These are phyloP conservation scores for Radopholus similis DNA, from an alignment of 1,140 invertebrate genomes.

Conservation along the genomic window DNA sequence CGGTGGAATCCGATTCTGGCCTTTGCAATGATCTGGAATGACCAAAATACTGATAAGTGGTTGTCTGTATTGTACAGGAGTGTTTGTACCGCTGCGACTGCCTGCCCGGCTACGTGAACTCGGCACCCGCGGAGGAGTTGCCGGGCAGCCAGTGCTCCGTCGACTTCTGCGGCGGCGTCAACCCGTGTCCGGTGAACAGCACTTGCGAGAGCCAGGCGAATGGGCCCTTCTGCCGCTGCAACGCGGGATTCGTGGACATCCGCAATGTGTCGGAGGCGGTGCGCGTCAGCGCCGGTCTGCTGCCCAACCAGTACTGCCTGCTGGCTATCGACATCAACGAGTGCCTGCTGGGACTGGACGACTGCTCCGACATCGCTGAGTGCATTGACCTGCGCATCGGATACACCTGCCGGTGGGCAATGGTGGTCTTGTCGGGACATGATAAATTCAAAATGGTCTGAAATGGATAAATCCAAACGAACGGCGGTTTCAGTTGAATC, in stretches of 20 bases:
- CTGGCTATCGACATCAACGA: slow-evolving; percentile 47
- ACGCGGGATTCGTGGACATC: slow-evolving; percentile 47
- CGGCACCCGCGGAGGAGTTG: slow-evolving; percentile 43
- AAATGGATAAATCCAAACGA: too few relatives aligned
- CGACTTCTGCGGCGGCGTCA: slow-evolving; percentile 56
- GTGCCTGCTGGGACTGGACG: slow-evolving; percentile 51
- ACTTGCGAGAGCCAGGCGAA: slow-evolving; percentile 49
- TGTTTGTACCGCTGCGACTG: slow-evolving; percentile 58
- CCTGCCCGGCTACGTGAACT: slow-evolving; percentile 42
- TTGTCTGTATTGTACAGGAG: slow-evolving; percentile 41
- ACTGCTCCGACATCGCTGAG: slow-evolving; percentile 55
- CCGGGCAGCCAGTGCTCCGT: slow-evolving; percentile 54
- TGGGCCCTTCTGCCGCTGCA: not conserved
- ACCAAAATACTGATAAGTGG: too few relatives aligned
- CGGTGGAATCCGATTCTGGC: too few relatives aligned
- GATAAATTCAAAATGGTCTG: slow-evolving; percentile 46
- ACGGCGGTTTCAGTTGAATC: too few relatives aligned
- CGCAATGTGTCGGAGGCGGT: slow-evolving; percentile 32
- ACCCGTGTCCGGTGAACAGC: slow-evolving; percentile 35
- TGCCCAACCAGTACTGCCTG: slow-evolving; percentile 46
- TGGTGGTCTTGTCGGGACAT: slow-evolving; percentile 54
- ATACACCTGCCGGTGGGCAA: slow-evolving; percentile 51
- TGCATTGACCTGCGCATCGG: slow-evolving; percentile 48
- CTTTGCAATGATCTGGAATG: too few relatives aligned
- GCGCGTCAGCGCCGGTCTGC: slow-evolving; percentile 43